Percentiles rank a stretch among this genome's conserved stretches.
Conservation (phyloP, 2,797 vertebrate species). For the Gadopsis marmoratus region DNA sequence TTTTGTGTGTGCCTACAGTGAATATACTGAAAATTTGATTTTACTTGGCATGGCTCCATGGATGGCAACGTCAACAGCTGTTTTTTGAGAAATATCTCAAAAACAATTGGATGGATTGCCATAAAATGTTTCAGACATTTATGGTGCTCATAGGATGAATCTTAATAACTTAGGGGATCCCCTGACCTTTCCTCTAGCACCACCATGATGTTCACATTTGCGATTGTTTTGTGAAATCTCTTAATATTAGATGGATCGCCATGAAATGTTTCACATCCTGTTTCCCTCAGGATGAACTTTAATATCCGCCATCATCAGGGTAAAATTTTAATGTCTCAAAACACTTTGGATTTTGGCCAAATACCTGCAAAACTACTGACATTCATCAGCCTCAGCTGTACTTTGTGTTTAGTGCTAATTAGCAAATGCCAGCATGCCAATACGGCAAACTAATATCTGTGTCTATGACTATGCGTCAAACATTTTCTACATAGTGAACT, state of each 20-base stretch:
- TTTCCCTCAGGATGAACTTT: not conserved
- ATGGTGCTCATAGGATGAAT: not conserved
- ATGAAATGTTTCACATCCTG: not conserved
- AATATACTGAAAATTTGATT: not conserved
- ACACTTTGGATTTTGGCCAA: not conserved
- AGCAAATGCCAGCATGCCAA: not conserved
- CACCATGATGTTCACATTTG: not conserved
- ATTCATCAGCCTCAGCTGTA: not conserved
- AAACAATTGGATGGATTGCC: not conserved
- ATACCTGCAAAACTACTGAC: not conserved
- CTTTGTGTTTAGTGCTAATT: not conserved
- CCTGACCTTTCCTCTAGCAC: not conserved
- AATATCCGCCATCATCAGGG: not conserved
- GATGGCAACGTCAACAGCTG: not conserved
- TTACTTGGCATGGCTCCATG: not conserved
- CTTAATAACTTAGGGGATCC: not conserved
- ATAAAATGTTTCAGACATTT: not conserved
- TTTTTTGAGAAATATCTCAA: not conserved
- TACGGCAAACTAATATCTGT: not conserved
- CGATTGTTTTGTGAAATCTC: no score
- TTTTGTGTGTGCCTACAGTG: not conserved
- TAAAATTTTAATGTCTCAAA: not conserved
- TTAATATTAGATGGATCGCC: not conserved
- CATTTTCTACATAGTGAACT: not conserved
- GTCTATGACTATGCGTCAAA: no score